Evolutionary conservation across 2,113 vertebrate species (phyloP).

Genomic region (Sorex fumeus): DNA sequence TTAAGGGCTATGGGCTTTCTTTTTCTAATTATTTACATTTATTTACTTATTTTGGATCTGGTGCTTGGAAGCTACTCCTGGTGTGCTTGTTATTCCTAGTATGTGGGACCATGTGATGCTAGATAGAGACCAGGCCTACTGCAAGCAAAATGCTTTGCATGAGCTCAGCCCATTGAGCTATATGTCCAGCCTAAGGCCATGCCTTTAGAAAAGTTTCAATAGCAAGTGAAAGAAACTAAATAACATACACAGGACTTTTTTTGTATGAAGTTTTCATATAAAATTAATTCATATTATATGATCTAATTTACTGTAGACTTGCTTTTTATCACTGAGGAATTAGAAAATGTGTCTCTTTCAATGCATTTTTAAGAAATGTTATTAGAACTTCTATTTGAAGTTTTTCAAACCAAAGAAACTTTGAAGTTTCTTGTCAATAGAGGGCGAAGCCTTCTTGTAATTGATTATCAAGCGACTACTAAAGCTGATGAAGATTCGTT

Average conservation of each 20-base stretch:
- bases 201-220: background rate
- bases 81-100: no score
- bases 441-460: background rate
- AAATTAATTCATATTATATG: background rate
- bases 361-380: slow-evolving; percentile 55
- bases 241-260: slow-evolving; percentile 19
- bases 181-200: background rate
- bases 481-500: slow-evolving; percentile 13
- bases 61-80: no score
- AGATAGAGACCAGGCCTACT: no score
- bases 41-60: no score
- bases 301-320: slow-evolving; percentile 42
- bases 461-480: background rate
- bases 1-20: background rate
- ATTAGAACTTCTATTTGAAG: slow-evolving; percentile 23
- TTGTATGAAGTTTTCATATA: background rate
- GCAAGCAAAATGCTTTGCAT: no score
- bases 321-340: slow-evolving; percentile 9
- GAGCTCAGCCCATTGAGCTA: no score
- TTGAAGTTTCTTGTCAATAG: background rate
- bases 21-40: no score
- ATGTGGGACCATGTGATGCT: no score
- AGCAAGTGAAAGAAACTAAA: slow-evolving; percentile 3
- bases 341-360: slow-evolving; percentile 9
- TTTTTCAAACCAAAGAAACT: slow-evolving; percentile 37